These are phyloP conservation scores for Oncorhynchus clarkii DNA, from an alignment of 2,113 vertebrate species.

Conservation along the genomic window DNA sequence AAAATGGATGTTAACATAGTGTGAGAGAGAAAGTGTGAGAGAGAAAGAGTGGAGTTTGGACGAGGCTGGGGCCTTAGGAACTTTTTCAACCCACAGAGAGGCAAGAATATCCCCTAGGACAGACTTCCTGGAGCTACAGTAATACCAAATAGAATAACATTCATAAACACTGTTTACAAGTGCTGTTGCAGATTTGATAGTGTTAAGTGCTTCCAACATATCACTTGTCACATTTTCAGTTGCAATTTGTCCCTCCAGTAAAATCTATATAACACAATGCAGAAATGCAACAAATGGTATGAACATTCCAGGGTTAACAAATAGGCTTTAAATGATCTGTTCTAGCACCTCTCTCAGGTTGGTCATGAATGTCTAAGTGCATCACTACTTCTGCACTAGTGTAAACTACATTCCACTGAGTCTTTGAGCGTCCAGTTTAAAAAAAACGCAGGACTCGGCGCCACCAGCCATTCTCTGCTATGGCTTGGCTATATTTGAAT, in stretches of 20 bases:
- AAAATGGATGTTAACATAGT: too few species aligned
- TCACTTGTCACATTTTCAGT: too few species aligned
- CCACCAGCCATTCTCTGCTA: not conserved
- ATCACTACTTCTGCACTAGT: constrained; percentile 32
- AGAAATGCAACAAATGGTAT: constrained; percentile 24
- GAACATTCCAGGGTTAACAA: constrained; percentile 49
- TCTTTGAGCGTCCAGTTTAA: not conserved
- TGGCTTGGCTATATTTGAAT: too few species aligned
- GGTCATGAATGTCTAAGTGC: constrained; percentile 56
- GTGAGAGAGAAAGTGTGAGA: too few species aligned
- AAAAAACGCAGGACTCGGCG: not conserved
- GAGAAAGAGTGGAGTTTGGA: too few species aligned
- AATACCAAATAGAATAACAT: too few species aligned
- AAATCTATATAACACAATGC: not conserved
- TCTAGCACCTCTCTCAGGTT: constrained; percentile 35
- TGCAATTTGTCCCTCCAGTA: not conserved
- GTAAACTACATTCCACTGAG: constrained; percentile 38
- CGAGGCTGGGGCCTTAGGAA: too few species aligned
- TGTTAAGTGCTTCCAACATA: too few species aligned
- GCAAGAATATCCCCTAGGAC: constrained; percentile 4
- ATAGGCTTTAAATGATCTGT: constrained; percentile 43
- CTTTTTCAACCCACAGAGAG: too few species aligned
- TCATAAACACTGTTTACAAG: too few species aligned
- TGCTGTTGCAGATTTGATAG: too few species aligned
- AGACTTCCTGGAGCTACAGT: too few species aligned